These are phyloP conservation scores for Pantherophis alleghaniensis DNA, from an alignment of 2,797 vertebrate genomes.

Conservation along the genomic window DNA sequence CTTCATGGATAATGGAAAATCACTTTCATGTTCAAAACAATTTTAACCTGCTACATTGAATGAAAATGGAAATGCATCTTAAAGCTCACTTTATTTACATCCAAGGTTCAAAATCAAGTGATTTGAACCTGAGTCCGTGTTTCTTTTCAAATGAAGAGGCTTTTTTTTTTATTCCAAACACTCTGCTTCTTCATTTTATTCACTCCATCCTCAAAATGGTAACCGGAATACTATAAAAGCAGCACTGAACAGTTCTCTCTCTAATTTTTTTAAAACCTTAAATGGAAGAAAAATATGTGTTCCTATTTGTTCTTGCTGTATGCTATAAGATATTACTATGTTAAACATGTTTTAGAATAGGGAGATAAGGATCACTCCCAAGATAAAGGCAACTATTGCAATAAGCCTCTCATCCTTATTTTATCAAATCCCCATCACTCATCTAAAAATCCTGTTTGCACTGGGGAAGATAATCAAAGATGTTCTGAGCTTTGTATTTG, in stretches of 20 bases:
- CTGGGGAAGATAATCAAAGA: constrained; percentile 12
- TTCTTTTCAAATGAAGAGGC: neutral
- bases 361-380: neutral
- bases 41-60: neutral
- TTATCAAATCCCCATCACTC: neutral
- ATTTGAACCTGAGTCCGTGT: neutral
- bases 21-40: neutral
- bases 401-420: constrained; percentile 5
- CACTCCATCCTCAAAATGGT: neutral
- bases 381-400: neutral
- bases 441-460: neutral
- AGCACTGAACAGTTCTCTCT: neutral
- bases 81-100: neutral
- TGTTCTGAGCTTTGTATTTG: neutral
- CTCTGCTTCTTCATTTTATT: neutral
- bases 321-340: neutral
- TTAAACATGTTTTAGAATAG: neutral
- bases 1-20: neutral
- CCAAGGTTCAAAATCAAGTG: neutral
- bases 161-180: neutral
- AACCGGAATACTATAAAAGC: neutral
- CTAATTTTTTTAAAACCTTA: neutral
- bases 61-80: neutral
- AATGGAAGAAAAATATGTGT: neutral
- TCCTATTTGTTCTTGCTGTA: neutral